Base-by-base conservation (phyloP, 2,888 invertebrate genomes). In the Epiblema foenella region DNA sequence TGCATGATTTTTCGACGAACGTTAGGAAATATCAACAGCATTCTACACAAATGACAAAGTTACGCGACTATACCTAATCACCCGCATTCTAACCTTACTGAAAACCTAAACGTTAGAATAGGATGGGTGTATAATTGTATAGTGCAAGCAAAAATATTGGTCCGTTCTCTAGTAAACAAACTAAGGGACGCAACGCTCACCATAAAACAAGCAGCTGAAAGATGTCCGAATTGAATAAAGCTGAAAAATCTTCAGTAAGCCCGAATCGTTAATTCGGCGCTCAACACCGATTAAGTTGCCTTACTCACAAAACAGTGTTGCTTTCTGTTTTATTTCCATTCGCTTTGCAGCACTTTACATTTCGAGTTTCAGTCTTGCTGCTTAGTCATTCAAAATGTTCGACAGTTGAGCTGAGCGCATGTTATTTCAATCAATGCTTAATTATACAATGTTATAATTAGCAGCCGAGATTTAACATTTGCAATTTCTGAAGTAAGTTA, bases 141-240 rank as follows among this genome's bases (percentile, higher is more conserved):
- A 46, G n/a, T 46, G 12, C 46, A 46, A n/a, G 12, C n/a, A 46
- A 46, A 1, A n/a, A 46, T 46, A 7, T 8, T 8, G 7, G 12
- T 11, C 17, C 33, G 10, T 15, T 8, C 17, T 15, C 15, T 59
- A 58, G 42, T 18, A 7, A n/a, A 7, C 12, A 42, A 57, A 57
- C 33, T 18, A 15, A 42, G 20, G 8, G n/a, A 58, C 18, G 46
- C 17, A 60, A 46, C n/a, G 18, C 29, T 9, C 58, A n/a, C 33
- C 33, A 1, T 17, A 62, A 62, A 62, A 62, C 60, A 62, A 60
- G 42, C 42, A 33, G 18, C 11, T 51, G 49, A 33, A 29, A 81
- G 77, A 80, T 81, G 76, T 81, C 79, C 76, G 76, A 77, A 82
- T 79, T 76, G 81, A 80, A 83, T 77, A 83, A 82, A 79, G 75